Percentiles rank a stretch among this genome's conserved stretches.
Evolutionary conservation across 2,113 vertebrate species (phyloP).

Genomic region (Mohoua ochrocephala): DNA sequence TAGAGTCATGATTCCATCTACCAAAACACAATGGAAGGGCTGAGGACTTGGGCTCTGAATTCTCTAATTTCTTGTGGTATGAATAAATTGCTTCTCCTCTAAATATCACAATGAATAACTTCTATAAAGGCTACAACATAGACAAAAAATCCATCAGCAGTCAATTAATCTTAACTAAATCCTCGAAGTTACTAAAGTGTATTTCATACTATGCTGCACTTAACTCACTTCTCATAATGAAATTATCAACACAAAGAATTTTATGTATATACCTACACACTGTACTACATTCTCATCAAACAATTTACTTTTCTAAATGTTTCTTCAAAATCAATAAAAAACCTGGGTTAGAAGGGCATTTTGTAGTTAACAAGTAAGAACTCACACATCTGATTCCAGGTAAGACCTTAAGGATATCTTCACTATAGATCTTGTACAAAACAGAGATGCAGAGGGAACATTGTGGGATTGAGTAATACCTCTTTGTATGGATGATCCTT

Average conservation of each 20-base stretch:
- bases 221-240: not conserved
- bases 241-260: not conserved
- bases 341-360: not conserved
- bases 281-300: not conserved
- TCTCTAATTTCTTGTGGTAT: not conserved
- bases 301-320: not conserved
- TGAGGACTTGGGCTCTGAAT: not conserved
- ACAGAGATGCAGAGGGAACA: not conserved
- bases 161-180: not conserved
- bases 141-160: not conserved
- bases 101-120: not conserved
- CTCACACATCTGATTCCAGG: not conserved
- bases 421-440: not conserved
- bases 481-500: not conserved
- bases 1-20: not conserved
- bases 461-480: not conserved
- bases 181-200: not conserved
- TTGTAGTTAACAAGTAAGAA: not conserved
- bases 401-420: not conserved
- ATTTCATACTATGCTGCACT: not conserved
- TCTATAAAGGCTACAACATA: not conserved
- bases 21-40: not conserved
- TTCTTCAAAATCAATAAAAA: not conserved
- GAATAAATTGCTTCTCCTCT: not conserved
- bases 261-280: fast-evolving